Base-by-base conservation (phyloP, 2,797 vertebrate genomes). In the Falco rusticolus region DNA sequence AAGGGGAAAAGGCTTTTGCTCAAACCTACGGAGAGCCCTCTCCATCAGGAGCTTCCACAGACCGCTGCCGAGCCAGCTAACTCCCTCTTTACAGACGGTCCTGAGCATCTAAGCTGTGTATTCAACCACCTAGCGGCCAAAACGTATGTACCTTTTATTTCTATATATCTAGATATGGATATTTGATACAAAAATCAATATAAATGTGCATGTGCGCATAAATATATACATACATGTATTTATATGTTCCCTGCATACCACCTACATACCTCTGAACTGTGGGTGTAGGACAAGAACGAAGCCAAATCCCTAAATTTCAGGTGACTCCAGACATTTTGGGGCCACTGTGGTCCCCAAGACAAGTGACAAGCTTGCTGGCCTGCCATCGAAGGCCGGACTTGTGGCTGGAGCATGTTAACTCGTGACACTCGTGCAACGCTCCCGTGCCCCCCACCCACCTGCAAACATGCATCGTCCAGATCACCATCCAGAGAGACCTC, bases 311-410 rank as follows among this genome's bases (percentile, higher is more conserved):
- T 9, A 9, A 16, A 37, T 2, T 3, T 10, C 39, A 22, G 34
- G 33, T 0, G 0, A 33, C 24, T 43, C 18, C 28, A 4, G 37
- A 28, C 2, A 0, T 25, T 66, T 20, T 0, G 8, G 75, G 59
- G 61, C 33, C 8, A 1, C 83, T 63, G 43, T 13, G 39, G 12
- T 50, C 41, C 28, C 72, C 54, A 1, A 14, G 26, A 10, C 45
- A 21, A 72, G 60, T 0, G 2, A 57, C 47, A 16, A 39, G n/a
- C 54, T 56, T 0, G 0, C 45, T 5, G 53, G 2, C 34, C 48
- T 25, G 21, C 48, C 26, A 10, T 5, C 8, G 2, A 43, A 2
- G 5, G 64, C n/a, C 5, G 0, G 60, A 9, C 14, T 11, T 0
- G 5, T 3, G 3, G n/a, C 64, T 48, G 6, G 0, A 48, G 25